phyloP scores from a whole-genome alignment of 1,140 invertebrate species.

The Copidosoma floridanum region DNA sequence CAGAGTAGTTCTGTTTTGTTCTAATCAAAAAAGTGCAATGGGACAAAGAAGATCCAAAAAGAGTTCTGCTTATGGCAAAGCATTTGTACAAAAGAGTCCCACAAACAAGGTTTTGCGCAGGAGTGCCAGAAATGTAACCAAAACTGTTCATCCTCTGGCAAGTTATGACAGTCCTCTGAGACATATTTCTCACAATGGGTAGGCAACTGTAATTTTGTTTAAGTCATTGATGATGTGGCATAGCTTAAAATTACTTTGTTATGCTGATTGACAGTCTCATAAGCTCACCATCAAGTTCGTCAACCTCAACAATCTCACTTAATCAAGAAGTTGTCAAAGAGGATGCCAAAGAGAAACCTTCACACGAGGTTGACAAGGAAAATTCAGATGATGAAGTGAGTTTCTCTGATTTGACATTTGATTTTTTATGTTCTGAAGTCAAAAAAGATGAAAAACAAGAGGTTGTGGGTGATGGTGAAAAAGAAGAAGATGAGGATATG shows the following conservation, averaged over 20 bases:
- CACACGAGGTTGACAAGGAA: too few species aligned
- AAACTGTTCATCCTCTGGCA: not conserved
- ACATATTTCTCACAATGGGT: slow-evolving; percentile 7
- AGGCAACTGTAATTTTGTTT: not conserved
- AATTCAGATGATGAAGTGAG: too few species aligned
- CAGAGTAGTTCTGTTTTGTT: too few species aligned
- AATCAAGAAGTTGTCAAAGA: not conserved
- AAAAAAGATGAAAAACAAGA: too few species aligned
- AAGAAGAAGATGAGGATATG: too few species aligned
- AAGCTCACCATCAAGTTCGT: not conserved
- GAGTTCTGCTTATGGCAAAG: too few species aligned
- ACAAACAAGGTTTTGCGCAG: not conserved
- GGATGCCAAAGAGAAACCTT: not conserved
- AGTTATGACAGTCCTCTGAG: slow-evolving; percentile 20
- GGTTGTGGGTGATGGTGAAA: too few species aligned
- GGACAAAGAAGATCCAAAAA: too few species aligned
- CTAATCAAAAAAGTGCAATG: too few species aligned
- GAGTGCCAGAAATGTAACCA: not conserved
- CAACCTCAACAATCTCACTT: not conserved
- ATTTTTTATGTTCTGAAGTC: too few species aligned
- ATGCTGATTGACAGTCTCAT: too few species aligned
- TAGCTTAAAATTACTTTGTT: not conserved
- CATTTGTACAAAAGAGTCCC: slow-evolving; percentile 13
- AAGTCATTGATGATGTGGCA: not conserved
- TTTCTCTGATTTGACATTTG: too few species aligned